Evolutionary conservation across 2,888 invertebrate genomes (phyloP).

Genomic region (Lasius fuliginosus): DNA sequence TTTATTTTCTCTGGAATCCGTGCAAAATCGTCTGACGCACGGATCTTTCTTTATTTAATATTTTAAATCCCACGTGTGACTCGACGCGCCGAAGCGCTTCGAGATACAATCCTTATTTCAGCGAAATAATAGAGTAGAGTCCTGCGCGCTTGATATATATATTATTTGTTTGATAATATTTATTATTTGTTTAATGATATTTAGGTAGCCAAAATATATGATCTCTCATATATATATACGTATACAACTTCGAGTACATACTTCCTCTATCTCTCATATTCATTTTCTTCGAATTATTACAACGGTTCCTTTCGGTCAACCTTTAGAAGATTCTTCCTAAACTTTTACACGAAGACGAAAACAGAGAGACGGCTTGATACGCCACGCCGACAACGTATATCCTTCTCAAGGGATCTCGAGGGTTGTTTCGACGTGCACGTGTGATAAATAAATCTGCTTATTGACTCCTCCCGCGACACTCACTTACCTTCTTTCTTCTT

Average conservation of each 20-base stretch:
- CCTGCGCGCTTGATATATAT: background rate
- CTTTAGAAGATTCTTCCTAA: conserved; percentile 5
- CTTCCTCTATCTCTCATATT: background rate
- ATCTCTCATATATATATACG: background rate
- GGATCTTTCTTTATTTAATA: conserved; percentile 37
- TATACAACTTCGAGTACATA: background rate
- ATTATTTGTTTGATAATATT: conserved; percentile 10
- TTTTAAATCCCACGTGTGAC: conserved; percentile 39
- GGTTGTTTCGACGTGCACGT: conserved; percentile 57
- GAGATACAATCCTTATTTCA: conserved; percentile 27
- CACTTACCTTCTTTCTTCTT: conserved; percentile 23
- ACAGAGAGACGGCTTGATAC: conserved; percentile 51
- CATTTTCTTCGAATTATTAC: conserved; percentile 30
- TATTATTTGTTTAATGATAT: conserved; percentile 17
- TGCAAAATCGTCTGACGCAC: conserved; percentile 22
- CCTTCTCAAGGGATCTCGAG: conserved; percentile 58
- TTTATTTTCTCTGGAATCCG: conserved; percentile 34
- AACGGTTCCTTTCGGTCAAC: conserved; percentile 13
- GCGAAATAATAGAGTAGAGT: conserved; percentile 25
- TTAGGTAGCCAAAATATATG: background rate
- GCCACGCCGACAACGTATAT: conserved; percentile 54
- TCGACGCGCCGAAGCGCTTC: background rate
- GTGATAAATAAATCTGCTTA: conserved; percentile 76
- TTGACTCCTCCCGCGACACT: conserved; percentile 57
- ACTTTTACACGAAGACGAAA: conserved; percentile 39